phyloP scores from a whole-genome alignment of 2,888 invertebrate species.

The Unio pictorum region DNA sequence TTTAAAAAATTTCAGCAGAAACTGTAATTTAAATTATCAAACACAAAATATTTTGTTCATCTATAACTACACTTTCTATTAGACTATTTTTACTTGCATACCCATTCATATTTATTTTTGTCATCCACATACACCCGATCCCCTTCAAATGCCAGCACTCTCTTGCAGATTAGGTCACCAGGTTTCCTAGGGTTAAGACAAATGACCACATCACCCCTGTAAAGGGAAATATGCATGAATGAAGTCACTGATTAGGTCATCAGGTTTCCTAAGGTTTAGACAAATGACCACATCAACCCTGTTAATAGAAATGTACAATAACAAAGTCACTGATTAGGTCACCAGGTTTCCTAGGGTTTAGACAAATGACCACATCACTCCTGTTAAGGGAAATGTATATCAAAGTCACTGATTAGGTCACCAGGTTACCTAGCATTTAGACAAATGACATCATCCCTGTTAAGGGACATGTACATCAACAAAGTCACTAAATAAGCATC shows the following conservation, averaged over 20 bases:
- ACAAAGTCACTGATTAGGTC: conserved; percentile 76
- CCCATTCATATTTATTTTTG: not conserved
- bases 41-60: not conserved
- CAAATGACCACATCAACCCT: too few species aligned
- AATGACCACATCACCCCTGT: conserved; percentile 88
- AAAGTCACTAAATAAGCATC: too few species aligned
- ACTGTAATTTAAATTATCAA: not conserved
- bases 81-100: not conserved
- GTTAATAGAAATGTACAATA: too few species aligned
- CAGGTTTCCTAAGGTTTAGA: too few species aligned
- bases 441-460: too few species aligned
- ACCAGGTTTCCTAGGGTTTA: conserved; percentile 85
- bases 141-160: conserved; percentile 76
- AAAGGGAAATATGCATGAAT: conserved; percentile 29
- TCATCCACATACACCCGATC: conserved; percentile 38
- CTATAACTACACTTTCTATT: not conserved
- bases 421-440: too few species aligned
- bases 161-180: conserved; percentile 86
- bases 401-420: not conserved
- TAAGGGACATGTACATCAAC: too few species aligned
- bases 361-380: conserved; percentile 89
- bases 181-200: conserved; percentile 87
- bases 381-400: conserved; percentile 69
- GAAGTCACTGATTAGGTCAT: not conserved
- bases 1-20: too few species aligned